Base-by-base conservation (phyloP, 2,113 vertebrate species). In the Mormyrus iriodes region DNA sequence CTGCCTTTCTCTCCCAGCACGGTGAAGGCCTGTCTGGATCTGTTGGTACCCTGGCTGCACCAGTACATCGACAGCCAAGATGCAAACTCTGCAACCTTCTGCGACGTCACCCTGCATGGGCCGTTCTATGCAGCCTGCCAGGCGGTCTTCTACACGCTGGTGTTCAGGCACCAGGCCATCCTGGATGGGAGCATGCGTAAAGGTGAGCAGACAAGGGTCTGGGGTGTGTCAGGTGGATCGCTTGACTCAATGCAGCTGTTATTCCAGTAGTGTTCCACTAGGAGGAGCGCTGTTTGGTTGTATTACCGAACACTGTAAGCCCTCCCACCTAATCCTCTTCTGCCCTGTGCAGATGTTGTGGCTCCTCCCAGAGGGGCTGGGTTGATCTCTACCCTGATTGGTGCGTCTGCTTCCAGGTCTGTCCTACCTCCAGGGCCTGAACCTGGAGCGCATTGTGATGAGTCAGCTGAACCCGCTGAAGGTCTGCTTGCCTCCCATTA, bases 391-490 rank as follows among this genome's bases (percentile, higher is more conserved):
- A 31, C 24, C 5, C 31, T 24, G 55, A 61, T 17, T 13, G 39
- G 21, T 84, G 44, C 19, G 15, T 89, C 49, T 31, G n/a, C 8
- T 21, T n/a, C 83, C 85, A 99, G 98, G 98, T 90, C 93, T 99
- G 91, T 92, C 95, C 0, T 99, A 98, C 82, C 95, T 99, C 83
- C 98, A 99, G 91, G 95, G 95, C 92, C 95, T 99, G 52, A 99
- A 99, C 93, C 96, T 99, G 91, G 98, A 99, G 90, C 97, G 97
- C 19, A 95, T 99, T 15, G 97, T 99, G 49, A 97, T 98, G 97
- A 97, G 96, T 89, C 98, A 98, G 91, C 95, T 99, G n/a, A 99
- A 99, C 90, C 98, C 98, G 0, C 95, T 99, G 89, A 99, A 98
- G 94, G 97, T 99, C 39, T 99, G 98, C 91, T 94, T 99, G 90